Evolutionary conservation across 2,888 invertebrate species (phyloP).

Genomic region (Eristalinus aeneus): DNA sequence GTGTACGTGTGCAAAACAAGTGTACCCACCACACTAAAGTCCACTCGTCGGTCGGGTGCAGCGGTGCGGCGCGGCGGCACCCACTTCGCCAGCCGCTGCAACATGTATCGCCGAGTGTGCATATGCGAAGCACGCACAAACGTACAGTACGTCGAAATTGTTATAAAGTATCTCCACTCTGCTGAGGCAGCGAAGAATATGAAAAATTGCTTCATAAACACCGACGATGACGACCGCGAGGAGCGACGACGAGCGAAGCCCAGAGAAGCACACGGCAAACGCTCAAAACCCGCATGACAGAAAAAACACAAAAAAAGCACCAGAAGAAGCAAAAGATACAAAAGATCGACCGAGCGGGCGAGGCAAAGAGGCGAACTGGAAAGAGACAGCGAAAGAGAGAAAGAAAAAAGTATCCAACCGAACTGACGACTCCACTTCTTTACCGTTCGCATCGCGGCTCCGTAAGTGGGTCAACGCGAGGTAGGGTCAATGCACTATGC

Average conservation of each 20-base stretch:
- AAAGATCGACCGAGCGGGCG: slow-evolving; percentile 3
- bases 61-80: not conserved
- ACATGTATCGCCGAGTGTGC: not conserved
- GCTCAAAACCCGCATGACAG: slow-evolving; percentile 1
- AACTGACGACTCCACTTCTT: slow-evolving; percentile 75
- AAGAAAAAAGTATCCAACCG: slow-evolving; percentile 50
- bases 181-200: slow-evolving; percentile 34
- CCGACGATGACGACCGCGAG: not conserved
- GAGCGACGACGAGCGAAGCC: not conserved
- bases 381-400: slow-evolving; percentile 25
- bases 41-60: too few species aligned
- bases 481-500: slow-evolving; percentile 81
- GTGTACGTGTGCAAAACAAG: slow-evolving; percentile 53
- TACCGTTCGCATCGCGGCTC: slow-evolving; percentile 77
- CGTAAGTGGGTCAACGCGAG: slow-evolving; percentile 81
- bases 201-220: slow-evolving; percentile 53
- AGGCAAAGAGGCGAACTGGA: not conserved
- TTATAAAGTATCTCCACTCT: slow-evolving; percentile 45
- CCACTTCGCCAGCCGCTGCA: not conserved
- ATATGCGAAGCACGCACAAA: not conserved
- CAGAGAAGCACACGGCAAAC: slow-evolving; percentile 19
- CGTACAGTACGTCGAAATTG: slow-evolving; percentile 25
- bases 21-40: slow-evolving; percentile 19
- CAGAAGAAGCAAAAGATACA: slow-evolving; percentile 19
- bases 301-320: not conserved